These are phyloP conservation scores for Ivindomyrus marchei DNA, from an alignment of 2,113 vertebrate genomes.

Conservation along the genomic window DNA sequence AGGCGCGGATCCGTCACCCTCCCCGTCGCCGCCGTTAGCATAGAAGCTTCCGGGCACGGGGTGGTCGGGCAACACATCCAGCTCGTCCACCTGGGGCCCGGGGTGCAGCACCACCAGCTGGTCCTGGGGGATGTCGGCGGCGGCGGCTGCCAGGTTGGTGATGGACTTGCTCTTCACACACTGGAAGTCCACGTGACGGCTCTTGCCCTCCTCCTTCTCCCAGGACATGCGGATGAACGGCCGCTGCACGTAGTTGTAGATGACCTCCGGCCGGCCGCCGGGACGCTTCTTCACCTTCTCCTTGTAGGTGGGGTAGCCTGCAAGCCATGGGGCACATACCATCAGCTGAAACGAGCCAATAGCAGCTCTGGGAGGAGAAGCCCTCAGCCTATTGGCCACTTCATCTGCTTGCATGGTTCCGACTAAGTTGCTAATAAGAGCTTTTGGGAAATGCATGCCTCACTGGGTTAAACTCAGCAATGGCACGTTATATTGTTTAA, in stretches of 20 bases:
- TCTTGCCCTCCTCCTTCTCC: conserved; percentile 98
- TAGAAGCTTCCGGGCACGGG: conserved; percentile 52
- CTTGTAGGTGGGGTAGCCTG: conserved; percentile 94
- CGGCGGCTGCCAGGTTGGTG: conserved; percentile 84
- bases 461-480: neutral
- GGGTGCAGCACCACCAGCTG: conserved; percentile 89
- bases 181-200: conserved; percentile 94
- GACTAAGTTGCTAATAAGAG: neutral
- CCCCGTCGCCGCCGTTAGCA: conserved; percentile 57
- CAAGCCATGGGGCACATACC: neutral
- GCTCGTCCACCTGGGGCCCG: conserved; percentile 86
- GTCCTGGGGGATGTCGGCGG: conserved; percentile 91
- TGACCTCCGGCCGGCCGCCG: conserved; percentile 87
- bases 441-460: neutral
- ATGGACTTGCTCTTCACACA: conserved; percentile 97
- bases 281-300: conserved; percentile 96
- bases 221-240: conserved; percentile 98
- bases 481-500: neutral
- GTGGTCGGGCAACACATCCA: conserved; percentile 78
- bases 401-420: neutral
- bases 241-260: conserved; percentile 95
- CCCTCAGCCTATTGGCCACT: neutral
- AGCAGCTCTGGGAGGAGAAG: neutral
- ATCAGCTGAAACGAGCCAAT: neutral
- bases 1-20: conserved; percentile 74